phyloP scores from a whole-genome alignment of 2,888 invertebrate species.

The Noctua janthe region DNA sequence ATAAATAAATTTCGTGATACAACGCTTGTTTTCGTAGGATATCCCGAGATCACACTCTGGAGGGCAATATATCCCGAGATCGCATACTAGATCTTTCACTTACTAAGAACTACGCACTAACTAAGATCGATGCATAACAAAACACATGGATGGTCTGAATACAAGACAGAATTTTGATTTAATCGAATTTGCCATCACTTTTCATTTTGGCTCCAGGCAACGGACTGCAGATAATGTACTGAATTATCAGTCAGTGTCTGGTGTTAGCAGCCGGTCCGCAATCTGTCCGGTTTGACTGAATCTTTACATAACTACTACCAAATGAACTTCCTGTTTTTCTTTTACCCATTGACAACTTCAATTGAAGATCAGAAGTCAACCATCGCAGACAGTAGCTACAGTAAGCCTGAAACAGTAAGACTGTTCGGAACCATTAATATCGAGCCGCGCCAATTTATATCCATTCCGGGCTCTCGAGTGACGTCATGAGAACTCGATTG shows the following conservation, averaged over 20 bases:
- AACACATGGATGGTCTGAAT: background rate
- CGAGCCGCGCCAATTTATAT: constrained; percentile 72
- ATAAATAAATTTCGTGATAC: too few species aligned
- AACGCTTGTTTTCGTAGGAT: background rate
- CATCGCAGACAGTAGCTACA: constrained; percentile 47
- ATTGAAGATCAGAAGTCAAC: constrained; percentile 41
- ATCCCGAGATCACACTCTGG: background rate
- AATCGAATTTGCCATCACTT: background rate
- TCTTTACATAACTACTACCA: background rate
- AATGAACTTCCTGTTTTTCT: background rate
- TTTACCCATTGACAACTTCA: background rate
- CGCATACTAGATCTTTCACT: background rate
- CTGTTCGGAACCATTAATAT: constrained; percentile 71
- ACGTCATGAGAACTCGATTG: constrained; percentile 62
- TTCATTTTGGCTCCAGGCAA: background rate
- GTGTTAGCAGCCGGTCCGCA: background rate
- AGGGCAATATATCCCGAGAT: background rate
- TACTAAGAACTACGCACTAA: background rate
- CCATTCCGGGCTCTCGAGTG: constrained; percentile 67
- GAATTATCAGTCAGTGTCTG: background rate
- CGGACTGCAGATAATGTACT: background rate
- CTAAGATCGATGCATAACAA: background rate
- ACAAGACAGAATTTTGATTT: background rate
- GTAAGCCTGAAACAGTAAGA: constrained; percentile 61
- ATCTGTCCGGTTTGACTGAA: background rate